phyloP scores from a whole-genome alignment of 1,140 invertebrate species.

The Micrasema minimum region DNA sequence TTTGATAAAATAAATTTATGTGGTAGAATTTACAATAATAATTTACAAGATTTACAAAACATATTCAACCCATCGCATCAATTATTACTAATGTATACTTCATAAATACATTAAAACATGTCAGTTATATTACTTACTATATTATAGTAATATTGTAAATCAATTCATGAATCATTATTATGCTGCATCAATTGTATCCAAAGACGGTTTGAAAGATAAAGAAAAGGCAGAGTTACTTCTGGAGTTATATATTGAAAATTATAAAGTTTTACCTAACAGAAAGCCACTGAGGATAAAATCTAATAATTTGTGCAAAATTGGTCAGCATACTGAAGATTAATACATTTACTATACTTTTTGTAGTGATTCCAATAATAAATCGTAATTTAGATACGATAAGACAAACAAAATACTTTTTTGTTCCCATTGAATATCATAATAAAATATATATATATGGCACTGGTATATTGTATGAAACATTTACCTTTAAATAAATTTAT shows the following conservation, averaged over 20 bases:
- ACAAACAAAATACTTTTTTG: slow-evolving; percentile 22
- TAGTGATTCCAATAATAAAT: background rate
- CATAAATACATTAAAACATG: slow-evolving; percentile 23
- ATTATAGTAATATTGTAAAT: slow-evolving; percentile 4
- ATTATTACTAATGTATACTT: slow-evolving; percentile 14
- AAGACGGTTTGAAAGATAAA: slow-evolving; percentile 5
- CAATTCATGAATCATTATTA: too few species aligned
- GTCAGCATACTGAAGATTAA: background rate
- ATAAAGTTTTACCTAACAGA: too few species aligned
- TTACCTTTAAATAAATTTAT: slow-evolving; percentile 11
- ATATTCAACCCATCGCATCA: slow-evolving; percentile 25
- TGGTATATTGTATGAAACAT: slow-evolving; percentile 22
- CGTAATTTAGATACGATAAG: background rate
- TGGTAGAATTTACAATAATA: slow-evolving; percentile 52
- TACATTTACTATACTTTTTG: background rate
- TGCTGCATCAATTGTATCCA: background rate
- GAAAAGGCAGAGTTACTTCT: background rate
- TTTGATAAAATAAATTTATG: slow-evolving; percentile 51
- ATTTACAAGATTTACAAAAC: slow-evolving; percentile 52
- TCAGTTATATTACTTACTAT: background rate
- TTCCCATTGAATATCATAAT: slow-evolving; percentile 34
- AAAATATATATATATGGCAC: slow-evolving; percentile 35
- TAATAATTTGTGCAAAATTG: background rate
- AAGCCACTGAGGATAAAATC: background rate
- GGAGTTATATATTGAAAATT: background rate